phyloP scores from a whole-genome alignment of 1,140 invertebrate species.

The Drosophila rufa region DNA sequence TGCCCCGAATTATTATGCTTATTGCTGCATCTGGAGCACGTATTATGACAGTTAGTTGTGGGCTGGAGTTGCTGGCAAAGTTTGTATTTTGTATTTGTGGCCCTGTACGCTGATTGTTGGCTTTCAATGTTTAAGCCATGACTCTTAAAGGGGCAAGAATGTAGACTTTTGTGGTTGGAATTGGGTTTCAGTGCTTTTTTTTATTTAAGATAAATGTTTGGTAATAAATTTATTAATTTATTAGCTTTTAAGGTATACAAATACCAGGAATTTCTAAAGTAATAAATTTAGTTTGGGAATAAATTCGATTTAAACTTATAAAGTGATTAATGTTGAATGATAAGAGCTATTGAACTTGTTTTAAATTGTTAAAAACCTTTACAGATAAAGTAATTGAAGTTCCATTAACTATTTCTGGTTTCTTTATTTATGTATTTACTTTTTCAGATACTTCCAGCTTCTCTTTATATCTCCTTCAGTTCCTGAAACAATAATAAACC shows the following conservation, averaged over 20 bases:
- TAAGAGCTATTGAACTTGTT: neutral
- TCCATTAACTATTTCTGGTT: too few relatives aligned
- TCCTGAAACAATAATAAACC: slow-evolving; percentile 1
- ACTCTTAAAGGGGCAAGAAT: neutral
- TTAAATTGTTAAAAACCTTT: too few relatives aligned
- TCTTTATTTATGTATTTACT: neutral
- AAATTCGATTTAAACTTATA: too few relatives aligned
- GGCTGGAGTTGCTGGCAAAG: slow-evolving; percentile 10
- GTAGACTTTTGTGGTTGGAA: too few relatives aligned
- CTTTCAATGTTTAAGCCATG: slow-evolving; percentile 5
- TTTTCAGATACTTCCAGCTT: neutral
- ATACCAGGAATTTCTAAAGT: too few relatives aligned
- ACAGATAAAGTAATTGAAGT: too few relatives aligned
- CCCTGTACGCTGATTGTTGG: slow-evolving; percentile 26
- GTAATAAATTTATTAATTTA: neutral
- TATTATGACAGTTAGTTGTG: slow-evolving; percentile 49
- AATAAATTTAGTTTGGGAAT: too few relatives aligned
- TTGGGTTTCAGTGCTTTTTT: too few relatives aligned
- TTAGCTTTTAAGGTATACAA: neutral
- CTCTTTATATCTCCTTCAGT: neutral
- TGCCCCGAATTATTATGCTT: slow-evolving; percentile 36
- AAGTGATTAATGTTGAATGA: too few relatives aligned
- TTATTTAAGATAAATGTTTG: neutral
- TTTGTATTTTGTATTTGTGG: slow-evolving; percentile 33
- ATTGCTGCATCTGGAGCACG: slow-evolving; percentile 46